These are phyloP conservation scores for Mus spicilegus DNA, from an alignment of 2,113 vertebrate species.

Conservation along the genomic window DNA sequence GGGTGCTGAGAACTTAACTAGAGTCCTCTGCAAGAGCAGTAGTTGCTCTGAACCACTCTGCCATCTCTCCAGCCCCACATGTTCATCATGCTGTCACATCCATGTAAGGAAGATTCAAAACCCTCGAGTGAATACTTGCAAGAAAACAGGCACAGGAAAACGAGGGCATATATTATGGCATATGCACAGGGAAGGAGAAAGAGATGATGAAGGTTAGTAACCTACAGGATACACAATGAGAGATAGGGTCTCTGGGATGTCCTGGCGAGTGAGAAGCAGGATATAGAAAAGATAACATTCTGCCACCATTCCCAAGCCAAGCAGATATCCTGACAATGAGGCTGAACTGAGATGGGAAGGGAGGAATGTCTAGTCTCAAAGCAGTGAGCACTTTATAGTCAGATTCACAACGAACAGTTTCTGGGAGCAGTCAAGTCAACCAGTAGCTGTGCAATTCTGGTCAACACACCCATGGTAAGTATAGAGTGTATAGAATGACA, in stretches of 20 bases:
- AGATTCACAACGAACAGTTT: not conserved
- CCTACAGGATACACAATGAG: not conserved
- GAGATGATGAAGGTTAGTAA: not conserved
- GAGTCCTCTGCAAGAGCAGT: not conserved
- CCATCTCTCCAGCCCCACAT: not conserved
- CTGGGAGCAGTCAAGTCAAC: not conserved
- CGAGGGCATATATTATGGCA: accelerated
- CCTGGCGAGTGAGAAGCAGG: not conserved
- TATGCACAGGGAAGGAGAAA: not conserved
- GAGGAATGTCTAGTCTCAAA: too few relatives aligned
- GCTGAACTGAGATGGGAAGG: not conserved
- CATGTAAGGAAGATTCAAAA: not conserved
- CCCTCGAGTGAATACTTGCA: not conserved
- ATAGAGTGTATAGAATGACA: not conserved
- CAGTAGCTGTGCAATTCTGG: not conserved
- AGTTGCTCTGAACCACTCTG: not conserved
- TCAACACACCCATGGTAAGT: not conserved
- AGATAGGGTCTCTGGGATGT: not conserved
- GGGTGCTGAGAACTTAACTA: not conserved
- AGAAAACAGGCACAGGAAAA: not conserved
- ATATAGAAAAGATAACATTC: accelerated
- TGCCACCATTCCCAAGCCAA: not conserved
- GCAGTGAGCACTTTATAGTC: not conserved
- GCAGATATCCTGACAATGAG: not conserved
- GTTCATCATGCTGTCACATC: not conserved